Percentiles rank a stretch among this genome's conserved stretches.
phyloP scores from a whole-genome alignment of 2,797 vertebrate genomes.

The Pempheris klunzingeri region DNA sequence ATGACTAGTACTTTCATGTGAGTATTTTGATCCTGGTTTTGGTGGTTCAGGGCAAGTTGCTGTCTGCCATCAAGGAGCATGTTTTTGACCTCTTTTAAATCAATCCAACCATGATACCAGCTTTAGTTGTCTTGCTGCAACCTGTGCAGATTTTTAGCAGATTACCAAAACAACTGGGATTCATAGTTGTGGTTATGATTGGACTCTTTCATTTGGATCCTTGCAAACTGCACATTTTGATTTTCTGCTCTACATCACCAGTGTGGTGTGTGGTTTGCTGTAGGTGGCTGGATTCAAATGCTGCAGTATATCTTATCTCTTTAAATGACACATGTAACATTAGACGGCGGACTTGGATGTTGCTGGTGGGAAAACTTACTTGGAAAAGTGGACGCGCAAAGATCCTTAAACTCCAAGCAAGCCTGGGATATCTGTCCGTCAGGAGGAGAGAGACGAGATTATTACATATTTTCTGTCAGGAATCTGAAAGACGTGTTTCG shows the following conservation, averaged over 20 bases:
- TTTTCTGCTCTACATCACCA: not conserved
- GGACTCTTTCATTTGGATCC: not conserved
- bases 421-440: slow-evolving; percentile 84
- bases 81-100: not conserved
- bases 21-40: slow-evolving; percentile 28
- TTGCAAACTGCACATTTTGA: not conserved
- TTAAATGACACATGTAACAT: not conserved
- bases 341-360: not conserved
- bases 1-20: slow-evolving; percentile 42
- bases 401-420: slow-evolving; percentile 79
- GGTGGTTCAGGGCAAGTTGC: not conserved
- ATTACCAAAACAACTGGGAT: not conserved
- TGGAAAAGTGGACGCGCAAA: slow-evolving; percentile 82
- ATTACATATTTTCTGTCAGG: not conserved
- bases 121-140: not conserved
- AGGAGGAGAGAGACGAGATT: not conserved
- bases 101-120: not conserved
- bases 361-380: slow-evolving; percentile 83
- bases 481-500: too few relatives aligned
- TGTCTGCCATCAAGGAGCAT: not conserved
- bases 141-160: not conserved
- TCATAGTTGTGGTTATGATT: not conserved
- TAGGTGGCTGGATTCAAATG: not conserved
- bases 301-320: not conserved
- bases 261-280: not conserved